Percentiles rank a stretch among this genome's conserved stretches.
phyloP scores from a whole-genome alignment of 2,888 invertebrate genomes.

The Cataglyphis livida region DNA sequence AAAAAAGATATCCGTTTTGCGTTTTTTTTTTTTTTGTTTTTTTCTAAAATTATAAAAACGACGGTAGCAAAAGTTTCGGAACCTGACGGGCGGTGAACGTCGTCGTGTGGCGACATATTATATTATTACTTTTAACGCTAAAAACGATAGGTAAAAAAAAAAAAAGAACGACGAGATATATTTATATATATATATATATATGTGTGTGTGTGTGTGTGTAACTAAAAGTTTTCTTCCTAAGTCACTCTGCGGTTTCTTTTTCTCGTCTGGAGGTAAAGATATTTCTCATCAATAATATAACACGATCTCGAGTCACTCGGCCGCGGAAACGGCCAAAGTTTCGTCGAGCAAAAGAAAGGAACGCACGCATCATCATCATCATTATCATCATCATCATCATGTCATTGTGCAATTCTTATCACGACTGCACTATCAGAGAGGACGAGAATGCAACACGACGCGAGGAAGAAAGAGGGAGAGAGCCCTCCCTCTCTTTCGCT shows the following conservation, averaged over 20 bases:
- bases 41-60: slow-evolving; percentile 71
- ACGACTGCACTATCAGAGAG: slow-evolving; percentile 65
- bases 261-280: not conserved
- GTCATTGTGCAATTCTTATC: slow-evolving; percentile 72
- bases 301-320: slow-evolving; percentile 26
- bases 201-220: slow-evolving; percentile 24
- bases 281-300: slow-evolving; percentile 6
- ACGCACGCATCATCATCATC: slow-evolving; percentile 60
- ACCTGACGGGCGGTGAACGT: slow-evolving; percentile 6
- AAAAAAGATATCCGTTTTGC: slow-evolving; percentile 69
- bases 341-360: slow-evolving; percentile 60
- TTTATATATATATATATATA: slow-evolving; percentile 22
- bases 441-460: slow-evolving; percentile 27
- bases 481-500: slow-evolving; percentile 33
- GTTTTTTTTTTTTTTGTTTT: slow-evolving; percentile 63
- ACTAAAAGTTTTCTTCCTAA: slow-evolving; percentile 67
- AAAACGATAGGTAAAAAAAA: slow-evolving; percentile 62
- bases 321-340: slow-evolving; percentile 58
- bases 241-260: slow-evolving; percentile 66
- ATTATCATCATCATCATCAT: slow-evolving; percentile 50
- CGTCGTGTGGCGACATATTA: slow-evolving; percentile 21
- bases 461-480: slow-evolving; percentile 57
- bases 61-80: slow-evolving; percentile 68
- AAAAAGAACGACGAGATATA: slow-evolving; percentile 49
- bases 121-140: slow-evolving; percentile 57